Percentiles rank a stretch among this genome's conserved stretches.
Conservation (phyloP, 2,113 vertebrate species). For the Fregata magnificens region DNA sequence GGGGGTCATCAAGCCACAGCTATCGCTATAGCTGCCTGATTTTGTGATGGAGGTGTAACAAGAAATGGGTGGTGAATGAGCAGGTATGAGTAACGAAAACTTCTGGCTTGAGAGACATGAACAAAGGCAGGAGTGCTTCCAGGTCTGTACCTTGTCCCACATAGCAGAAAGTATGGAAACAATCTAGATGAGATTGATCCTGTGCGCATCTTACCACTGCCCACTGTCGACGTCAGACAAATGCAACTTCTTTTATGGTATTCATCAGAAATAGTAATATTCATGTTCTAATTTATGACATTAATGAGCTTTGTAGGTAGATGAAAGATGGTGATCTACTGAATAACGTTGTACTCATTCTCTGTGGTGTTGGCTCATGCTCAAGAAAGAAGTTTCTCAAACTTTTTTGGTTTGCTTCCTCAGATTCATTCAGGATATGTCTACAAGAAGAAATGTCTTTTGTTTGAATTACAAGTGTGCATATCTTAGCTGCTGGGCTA, state of each 20-base stretch:
- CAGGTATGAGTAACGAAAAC: neutral
- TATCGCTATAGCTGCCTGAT: neutral
- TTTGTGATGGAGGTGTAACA: neutral
- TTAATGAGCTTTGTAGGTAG: neutral
- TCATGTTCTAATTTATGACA: neutral
- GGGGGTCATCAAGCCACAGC: too few species aligned
- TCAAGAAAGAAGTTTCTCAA: neutral
- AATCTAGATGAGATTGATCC: neutral
- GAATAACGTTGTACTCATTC: neutral
- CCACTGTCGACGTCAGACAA: neutral
- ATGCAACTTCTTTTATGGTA: neutral
- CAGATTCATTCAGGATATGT: neutral
- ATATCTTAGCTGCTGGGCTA: neutral
- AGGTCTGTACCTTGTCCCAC: neutral
- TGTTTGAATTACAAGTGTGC: neutral
- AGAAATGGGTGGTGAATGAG: neutral
- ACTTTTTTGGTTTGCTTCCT: neutral
- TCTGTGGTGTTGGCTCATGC: neutral
- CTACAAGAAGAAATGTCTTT: neutral
- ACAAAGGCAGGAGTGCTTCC: neutral
- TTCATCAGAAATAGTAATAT: neutral
- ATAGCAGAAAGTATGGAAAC: neutral
- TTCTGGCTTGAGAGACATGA: neutral
- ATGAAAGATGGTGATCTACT: neutral
- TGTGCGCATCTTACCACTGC: fast-evolving